phyloP scores from a whole-genome alignment of 2,797 vertebrate species.

The Eulemur albifrons region DNA sequence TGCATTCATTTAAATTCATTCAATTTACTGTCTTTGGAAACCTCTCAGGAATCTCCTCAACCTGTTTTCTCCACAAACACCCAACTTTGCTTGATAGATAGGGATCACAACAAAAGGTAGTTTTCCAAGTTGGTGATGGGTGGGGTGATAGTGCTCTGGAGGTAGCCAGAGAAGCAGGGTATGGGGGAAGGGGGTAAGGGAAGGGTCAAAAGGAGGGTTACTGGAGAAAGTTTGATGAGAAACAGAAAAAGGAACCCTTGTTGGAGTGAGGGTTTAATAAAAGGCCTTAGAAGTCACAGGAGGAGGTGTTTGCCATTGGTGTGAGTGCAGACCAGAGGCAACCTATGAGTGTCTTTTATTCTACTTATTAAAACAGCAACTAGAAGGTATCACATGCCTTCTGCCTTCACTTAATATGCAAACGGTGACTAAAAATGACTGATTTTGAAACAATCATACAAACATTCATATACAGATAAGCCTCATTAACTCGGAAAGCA shows the following conservation, averaged over 20 bases:
- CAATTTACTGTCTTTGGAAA: background rate
- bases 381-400: slow-evolving; percentile 16
- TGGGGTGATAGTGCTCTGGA: background rate
- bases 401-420: slow-evolving; percentile 37
- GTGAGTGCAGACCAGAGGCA: background rate
- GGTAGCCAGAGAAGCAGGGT: background rate
- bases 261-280: background rate
- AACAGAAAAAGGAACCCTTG: background rate
- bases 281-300: background rate
- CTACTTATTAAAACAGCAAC: background rate
- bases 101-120: background rate
- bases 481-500: slow-evolving; percentile 29
- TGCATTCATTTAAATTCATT: background rate
- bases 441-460: slow-evolving; percentile 34
- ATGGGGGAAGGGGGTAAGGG: background rate
- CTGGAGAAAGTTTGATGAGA: background rate
- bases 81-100: background rate
- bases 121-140: background rate
- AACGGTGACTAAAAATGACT: slow-evolving; percentile 46
- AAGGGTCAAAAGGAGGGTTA: background rate
- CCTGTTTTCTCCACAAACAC: background rate
- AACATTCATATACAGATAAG: slow-evolving; percentile 50
- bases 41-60: background rate
- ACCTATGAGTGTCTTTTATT: slow-evolving; percentile 31
- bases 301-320: background rate